These are phyloP conservation scores for Toxonevra muliebris DNA, from an alignment of 2,888 invertebrate species.

Conservation along the genomic window DNA sequence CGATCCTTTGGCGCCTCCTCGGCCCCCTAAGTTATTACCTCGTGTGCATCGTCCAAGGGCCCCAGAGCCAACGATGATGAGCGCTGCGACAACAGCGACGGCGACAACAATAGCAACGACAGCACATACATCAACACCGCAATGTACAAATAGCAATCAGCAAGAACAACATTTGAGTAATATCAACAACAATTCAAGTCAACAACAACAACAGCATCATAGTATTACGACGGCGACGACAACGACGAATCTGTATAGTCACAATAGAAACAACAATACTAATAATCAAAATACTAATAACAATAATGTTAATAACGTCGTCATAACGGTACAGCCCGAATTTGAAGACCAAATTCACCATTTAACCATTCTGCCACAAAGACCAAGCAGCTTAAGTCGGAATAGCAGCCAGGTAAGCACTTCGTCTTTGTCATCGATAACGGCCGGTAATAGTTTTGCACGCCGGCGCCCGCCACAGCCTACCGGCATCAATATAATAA, in stretches of 20 bases:
- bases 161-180: constrained; percentile 42
- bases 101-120: constrained; percentile 41
- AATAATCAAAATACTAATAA: constrained; percentile 43
- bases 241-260: constrained; percentile 43
- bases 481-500: not conserved
- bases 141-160: constrained; percentile 49
- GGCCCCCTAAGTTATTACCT: constrained; percentile 78
- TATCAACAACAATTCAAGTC: constrained; percentile 45
- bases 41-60: constrained; percentile 72
- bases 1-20: constrained; percentile 77
- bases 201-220: constrained; percentile 45
- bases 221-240: constrained; percentile 46
- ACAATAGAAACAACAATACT: constrained; percentile 42
- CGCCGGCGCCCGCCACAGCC: constrained; percentile 59
- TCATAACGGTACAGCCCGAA: constrained; percentile 14
- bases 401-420: constrained; percentile 58
- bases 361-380: constrained; percentile 57
- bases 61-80: constrained; percentile 70
- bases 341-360: constrained; percentile 54
- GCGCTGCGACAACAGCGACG: constrained; percentile 52
- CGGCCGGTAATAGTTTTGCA: constrained; percentile 60
- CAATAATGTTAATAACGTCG: constrained; percentile 36
- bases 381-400: constrained; percentile 53
- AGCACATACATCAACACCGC: constrained; percentile 43
- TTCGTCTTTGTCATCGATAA: constrained; percentile 44